These are phyloP conservation scores for Sisyra terminalis DNA, from an alignment of 2,888 invertebrate genomes.

Conservation along the genomic window DNA sequence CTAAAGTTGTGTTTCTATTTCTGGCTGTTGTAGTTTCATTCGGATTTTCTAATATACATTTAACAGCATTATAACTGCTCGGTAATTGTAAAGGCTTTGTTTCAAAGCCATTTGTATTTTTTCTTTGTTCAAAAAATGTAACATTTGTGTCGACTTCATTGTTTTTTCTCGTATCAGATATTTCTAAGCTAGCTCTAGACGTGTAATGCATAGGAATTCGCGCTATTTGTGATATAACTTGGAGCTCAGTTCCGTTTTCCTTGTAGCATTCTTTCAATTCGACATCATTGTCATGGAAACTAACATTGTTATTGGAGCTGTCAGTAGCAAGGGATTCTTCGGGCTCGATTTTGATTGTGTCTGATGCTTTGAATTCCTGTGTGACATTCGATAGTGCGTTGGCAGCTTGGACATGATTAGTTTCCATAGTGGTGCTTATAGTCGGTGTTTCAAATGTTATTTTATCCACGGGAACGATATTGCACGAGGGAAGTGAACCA, in stretches of 20 bases:
- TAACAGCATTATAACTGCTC: slow-evolving; percentile 25
- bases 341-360: slow-evolving; percentile 7
- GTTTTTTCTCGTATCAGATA: slow-evolving; percentile 5
- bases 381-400: slow-evolving; percentile 2
- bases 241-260: not conserved
- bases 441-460: slow-evolving; percentile 4
- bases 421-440: slow-evolving; percentile 2
- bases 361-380: slow-evolving; percentile 9
- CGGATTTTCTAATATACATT: slow-evolving; percentile 19
- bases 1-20: too few relatives aligned
- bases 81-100: slow-evolving; percentile 24
- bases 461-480: slow-evolving; percentile 2
- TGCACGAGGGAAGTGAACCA: slow-evolving; percentile 33
- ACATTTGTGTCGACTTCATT: not conserved
- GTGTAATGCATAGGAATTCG: slow-evolving; percentile 22
- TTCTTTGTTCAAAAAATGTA: not conserved
- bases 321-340: slow-evolving; percentile 21
- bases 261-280: slow-evolving; percentile 5
- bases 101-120: slow-evolving; percentile 1
- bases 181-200: slow-evolving; percentile 34
- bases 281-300: slow-evolving; percentile 15
- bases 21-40: too few relatives aligned
- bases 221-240: slow-evolving; percentile 11
- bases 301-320: slow-evolving; percentile 21
- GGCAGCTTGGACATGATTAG: slow-evolving; percentile 5